phyloP scores from a whole-genome alignment of 1,140 invertebrate genomes.

The Spodoptera frugiperda region DNA sequence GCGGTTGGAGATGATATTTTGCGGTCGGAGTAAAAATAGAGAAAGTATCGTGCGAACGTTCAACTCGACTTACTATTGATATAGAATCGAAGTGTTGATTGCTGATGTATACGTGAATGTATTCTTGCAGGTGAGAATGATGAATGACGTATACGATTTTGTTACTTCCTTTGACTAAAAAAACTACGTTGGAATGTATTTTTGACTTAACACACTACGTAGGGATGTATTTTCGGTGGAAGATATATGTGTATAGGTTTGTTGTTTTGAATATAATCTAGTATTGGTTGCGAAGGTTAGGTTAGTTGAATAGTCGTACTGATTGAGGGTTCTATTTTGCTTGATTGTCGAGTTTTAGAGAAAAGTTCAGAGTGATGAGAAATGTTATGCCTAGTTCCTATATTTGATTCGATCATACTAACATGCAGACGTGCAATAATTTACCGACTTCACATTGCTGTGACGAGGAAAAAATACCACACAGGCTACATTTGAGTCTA shows the following conservation, averaged over 20 bases:
- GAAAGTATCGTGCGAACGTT: constrained; percentile 63
- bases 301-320: too few relatives aligned
- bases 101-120: background rate
- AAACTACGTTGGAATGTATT: background rate
- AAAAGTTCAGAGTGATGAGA: too few relatives aligned
- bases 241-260: too few relatives aligned
- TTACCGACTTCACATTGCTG: too few relatives aligned
- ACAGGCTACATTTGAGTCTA: background rate
- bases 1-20: constrained; percentile 72
- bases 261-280: too few relatives aligned
- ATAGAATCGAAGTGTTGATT: constrained; percentile 44
- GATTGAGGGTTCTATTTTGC: too few relatives aligned
- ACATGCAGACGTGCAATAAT: too few relatives aligned
- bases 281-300: too few relatives aligned
- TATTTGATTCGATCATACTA: too few relatives aligned
- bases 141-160: background rate
- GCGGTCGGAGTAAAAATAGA: constrained; percentile 71
- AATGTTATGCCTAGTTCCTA: too few relatives aligned
- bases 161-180: background rate
- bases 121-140: constrained; percentile 14
- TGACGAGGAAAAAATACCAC: background rate
- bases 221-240: constrained; percentile 2
- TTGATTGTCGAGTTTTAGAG: too few relatives aligned
- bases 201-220: background rate
- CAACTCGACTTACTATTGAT: constrained; percentile 48